Evolutionary conservation across 2,113 vertebrate genomes (phyloP).

Genomic region (Quiscalus mexicanus): DNA sequence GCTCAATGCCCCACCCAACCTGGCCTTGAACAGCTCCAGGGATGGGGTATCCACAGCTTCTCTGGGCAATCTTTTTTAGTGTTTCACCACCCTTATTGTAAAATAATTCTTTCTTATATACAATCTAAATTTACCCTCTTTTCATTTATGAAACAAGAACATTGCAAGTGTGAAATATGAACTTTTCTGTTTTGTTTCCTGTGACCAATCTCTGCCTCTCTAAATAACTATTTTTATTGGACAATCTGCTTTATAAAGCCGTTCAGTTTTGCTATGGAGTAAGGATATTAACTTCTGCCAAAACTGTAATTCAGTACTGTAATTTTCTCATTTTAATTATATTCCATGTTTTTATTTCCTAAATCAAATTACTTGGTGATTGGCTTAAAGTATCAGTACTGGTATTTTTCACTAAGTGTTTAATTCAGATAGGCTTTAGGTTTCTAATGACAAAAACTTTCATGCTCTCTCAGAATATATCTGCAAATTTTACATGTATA

Average conservation of each 20-base stretch:
- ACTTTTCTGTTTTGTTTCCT: background rate
- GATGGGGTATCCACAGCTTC: background rate
- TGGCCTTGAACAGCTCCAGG: background rate
- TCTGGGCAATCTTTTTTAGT: background rate
- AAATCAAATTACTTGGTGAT: background rate
- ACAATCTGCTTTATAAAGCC: background rate
- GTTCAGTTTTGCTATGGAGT: background rate
- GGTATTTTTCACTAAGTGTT: background rate
- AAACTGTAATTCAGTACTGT: background rate
- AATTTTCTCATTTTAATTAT: background rate
- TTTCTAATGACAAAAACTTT: background rate
- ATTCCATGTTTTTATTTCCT: background rate
- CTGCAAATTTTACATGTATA: background rate
- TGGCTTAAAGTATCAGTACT: background rate
- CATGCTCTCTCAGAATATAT: background rate
- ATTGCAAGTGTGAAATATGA: accelerated
- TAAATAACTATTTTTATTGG: background rate
- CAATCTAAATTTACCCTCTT: background rate
- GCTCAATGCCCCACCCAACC: background rate
- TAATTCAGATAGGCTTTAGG: background rate
- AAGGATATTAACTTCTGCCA: background rate
- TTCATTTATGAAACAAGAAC: background rate
- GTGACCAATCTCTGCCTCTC: background rate
- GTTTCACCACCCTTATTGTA: accelerated
- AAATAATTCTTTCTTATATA: background rate